Evolutionary conservation across 2,113 vertebrate species (phyloP), one percentile per base, ranked within the genome.

Genomic region (Sisor rabdophorus): DNA sequence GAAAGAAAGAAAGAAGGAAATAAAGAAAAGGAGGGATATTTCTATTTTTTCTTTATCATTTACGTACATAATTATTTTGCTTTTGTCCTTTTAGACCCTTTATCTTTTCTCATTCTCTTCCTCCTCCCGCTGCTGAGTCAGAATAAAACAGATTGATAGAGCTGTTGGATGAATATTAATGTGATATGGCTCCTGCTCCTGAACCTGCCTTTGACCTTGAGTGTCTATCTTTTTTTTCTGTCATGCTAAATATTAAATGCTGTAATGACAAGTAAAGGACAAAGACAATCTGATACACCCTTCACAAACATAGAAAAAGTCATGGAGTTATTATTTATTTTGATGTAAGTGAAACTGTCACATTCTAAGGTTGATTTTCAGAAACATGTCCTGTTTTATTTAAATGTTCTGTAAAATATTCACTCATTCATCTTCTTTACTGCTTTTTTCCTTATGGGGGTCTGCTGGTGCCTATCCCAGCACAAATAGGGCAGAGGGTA

Each of bases 181-280:
- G 78, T 73, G 74, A 83, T 87, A 79, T 82, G 78, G 78, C 83
- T 79, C 81, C 84, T 89, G 84, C 47, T 83, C 82, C 83, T 88
- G 86, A 87, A 85, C 87, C 83, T 87, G 84, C 77, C 74, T 87
- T 87, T 88, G 87, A 89, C 89, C 90, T 91, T 89, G 80, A 86
- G 87, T 78, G 87, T 56, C 69, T 79, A 76, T 68, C 44, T 15
- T 67, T n/a, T n/a, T 63, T 63, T 36, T 61, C 20, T 54, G 13
- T 73, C 40, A 19, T 24, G 50, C 24, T 60, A 28, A 47, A 44
- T 47, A 47, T 73, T 59, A 73, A 40, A 58, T 19, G 32, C 9
- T 36, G 0, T 22, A 73, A 58, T 59, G 47, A 68, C 4, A 36
- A 19, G 11, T 53, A 32, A 44, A 58, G 44, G 47, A 1, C 47